These are phyloP conservation scores for Hoplodrina blanda DNA, from an alignment of 2,888 invertebrate genomes.

Conservation along the genomic window DNA sequence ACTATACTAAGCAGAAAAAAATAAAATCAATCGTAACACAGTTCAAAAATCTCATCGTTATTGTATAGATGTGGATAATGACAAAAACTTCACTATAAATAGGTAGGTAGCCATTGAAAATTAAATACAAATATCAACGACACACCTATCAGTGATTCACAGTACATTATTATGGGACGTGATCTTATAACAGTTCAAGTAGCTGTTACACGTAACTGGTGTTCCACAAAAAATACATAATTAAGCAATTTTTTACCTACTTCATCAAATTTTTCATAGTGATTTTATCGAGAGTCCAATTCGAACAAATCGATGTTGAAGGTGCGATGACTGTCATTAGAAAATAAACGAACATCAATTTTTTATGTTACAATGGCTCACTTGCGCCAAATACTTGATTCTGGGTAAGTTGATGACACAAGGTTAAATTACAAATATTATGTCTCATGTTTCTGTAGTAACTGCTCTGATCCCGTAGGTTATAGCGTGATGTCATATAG, in stretches of 20 bases:
- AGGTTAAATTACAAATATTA: too few relatives aligned
- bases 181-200: constrained; percentile 61
- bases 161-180: constrained; percentile 61
- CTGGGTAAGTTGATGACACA: not conserved
- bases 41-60: constrained; percentile 57
- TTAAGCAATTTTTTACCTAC: constrained; percentile 59
- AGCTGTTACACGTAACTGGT: constrained; percentile 54
- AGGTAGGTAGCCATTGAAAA: constrained; percentile 65
- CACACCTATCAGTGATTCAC: constrained; percentile 68
- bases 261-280: constrained; percentile 54
- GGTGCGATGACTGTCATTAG: constrained; percentile 15
- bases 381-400: not conserved
- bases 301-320: constrained; percentile 27
- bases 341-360: constrained; percentile 41
- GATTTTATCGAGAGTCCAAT: constrained; percentile 21
- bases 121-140: constrained; percentile 67
- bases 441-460: too few relatives aligned
- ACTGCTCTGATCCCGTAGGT: too few relatives aligned
- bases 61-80: constrained; percentile 45
- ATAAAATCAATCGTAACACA: constrained; percentile 34
- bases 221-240: constrained; percentile 54
- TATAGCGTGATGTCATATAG: too few relatives aligned
- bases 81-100: constrained; percentile 65
- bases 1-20: constrained; percentile 29
- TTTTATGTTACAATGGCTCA: not conserved